Conservation (phyloP, 2,888 invertebrate genomes). For the Chromoteleia sp. region DNA sequence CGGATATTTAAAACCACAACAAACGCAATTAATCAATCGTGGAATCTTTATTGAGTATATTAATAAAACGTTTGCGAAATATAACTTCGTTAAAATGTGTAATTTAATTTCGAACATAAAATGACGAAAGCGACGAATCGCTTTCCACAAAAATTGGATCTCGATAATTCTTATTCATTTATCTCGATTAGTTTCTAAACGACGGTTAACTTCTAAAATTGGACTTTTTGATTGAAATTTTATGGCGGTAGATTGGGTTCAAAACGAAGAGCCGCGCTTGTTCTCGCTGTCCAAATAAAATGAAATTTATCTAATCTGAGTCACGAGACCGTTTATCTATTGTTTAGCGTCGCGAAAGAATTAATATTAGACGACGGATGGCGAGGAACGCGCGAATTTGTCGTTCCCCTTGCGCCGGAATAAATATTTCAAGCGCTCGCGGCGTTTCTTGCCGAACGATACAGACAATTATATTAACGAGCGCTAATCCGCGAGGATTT, state of each 20-base stretch:
- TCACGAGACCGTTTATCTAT: constrained; percentile 25
- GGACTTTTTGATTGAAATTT: background rate
- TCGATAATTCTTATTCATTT: background rate
- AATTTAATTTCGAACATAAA: too few species aligned
- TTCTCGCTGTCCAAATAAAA: constrained; percentile 23
- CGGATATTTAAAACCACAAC: constrained; percentile 39
- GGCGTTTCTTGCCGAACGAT: constrained; percentile 81
- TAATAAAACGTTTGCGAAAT: constrained; percentile 9
- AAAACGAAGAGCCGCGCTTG: background rate
- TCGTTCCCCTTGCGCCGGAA: constrained; percentile 78
- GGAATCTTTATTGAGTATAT: constrained; percentile 18
- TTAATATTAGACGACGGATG: constrained; percentile 31
- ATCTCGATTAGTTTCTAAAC: too few species aligned
- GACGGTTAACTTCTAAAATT: background rate
- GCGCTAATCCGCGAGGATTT: constrained; percentile 82
- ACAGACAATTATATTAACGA: constrained; percentile 80
- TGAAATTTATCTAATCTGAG: constrained; percentile 27
- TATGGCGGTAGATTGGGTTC: background rate
- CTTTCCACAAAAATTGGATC: too few species aligned
- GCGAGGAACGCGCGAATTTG: constrained; percentile 77
- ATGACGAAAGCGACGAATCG: too few species aligned
- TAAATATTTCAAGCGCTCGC: constrained; percentile 83
- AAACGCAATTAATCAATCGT: constrained; percentile 9
- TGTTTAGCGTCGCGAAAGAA: constrained; percentile 24
- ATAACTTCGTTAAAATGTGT: background rate